A percentile compares a stretch with the other conserved stretches of the same genome.
Evolutionary conservation across 2,797 vertebrate genomes (phyloP).

Genomic region (Labroides dimidiatus): DNA sequence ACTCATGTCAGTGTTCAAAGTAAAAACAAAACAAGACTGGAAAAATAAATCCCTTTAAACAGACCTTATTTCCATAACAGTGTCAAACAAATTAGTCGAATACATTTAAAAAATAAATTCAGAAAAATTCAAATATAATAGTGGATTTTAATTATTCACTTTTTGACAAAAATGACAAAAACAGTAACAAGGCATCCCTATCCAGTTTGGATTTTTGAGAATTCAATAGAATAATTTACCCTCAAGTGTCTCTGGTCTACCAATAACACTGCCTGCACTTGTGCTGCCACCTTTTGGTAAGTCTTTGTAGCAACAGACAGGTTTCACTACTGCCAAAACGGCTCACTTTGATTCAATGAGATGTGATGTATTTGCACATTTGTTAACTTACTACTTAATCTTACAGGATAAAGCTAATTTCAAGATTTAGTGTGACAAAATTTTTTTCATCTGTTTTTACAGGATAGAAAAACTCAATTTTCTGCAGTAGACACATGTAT

Average conservation of each 20-base stretch:
- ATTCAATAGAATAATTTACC: not conserved
- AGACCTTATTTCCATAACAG: too few species aligned
- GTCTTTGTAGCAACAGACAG: slow-evolving; percentile 23
- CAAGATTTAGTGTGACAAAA: too few species aligned
- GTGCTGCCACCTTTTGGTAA: slow-evolving; percentile 60
- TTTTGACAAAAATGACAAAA: not conserved
- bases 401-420: too few species aligned
- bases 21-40: not conserved
- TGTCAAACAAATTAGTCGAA: too few species aligned
- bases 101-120: too few species aligned
- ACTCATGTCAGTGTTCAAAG: not conserved
- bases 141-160: not conserved
- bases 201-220: not conserved
- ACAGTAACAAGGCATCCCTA: not conserved
- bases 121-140: not conserved
- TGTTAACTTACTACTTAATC: too few species aligned
- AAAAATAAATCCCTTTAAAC: not conserved
- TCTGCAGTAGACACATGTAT: too few species aligned
- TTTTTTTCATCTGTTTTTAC: too few species aligned
- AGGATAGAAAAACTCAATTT: too few species aligned
- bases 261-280: not conserved
- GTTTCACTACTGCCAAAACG: not conserved
- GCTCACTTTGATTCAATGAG: not conserved
- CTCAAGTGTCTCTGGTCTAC: not conserved
- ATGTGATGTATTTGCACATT: too few species aligned